phyloP scores from a whole-genome alignment of 2,888 invertebrate genomes.

The Volucella inanis region DNA sequence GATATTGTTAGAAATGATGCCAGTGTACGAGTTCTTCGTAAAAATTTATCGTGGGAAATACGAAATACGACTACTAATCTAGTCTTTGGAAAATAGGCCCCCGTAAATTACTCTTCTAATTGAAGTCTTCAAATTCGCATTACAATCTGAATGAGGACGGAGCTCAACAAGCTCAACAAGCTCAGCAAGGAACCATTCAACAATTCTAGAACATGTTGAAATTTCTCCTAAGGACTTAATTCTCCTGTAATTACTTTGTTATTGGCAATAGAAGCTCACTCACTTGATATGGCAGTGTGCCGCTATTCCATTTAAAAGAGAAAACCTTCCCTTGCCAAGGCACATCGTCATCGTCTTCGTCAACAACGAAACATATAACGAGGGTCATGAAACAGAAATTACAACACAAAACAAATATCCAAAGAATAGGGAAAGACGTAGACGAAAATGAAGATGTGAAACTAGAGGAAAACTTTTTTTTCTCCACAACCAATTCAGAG shows the following conservation, averaged over 20 bases:
- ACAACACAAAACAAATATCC: conserved; percentile 64
- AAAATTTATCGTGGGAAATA: conserved; percentile 69
- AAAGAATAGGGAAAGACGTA: conserved; percentile 16
- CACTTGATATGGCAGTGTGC: conserved; percentile 16
- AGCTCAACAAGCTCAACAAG: conserved; percentile 13
- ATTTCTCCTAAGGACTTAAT: conserved; percentile 72
- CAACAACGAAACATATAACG: conserved; percentile 57
- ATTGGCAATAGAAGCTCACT: conserved; percentile 66
- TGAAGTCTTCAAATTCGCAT: conserved; percentile 73
- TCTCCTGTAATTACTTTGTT: conserved; percentile 73
- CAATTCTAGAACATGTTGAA: conserved; percentile 69
- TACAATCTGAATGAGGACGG: conserved; percentile 25
- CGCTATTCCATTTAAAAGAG: neutral
- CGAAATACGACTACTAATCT: conserved; percentile 11
- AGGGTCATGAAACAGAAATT: conserved; percentile 74
- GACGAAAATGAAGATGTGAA: neutral
- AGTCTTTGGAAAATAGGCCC: conserved; percentile 10
- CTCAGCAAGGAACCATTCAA: conserved; percentile 41
- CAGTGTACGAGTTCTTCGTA: conserved; percentile 14
- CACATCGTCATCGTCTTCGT: conserved; percentile 57
- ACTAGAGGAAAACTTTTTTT: conserved; percentile 37
- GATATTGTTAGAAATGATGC: neutral
- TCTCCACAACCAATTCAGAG: neutral
- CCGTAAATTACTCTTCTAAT: conserved; percentile 73
- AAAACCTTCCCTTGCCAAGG: conserved; percentile 40